Percentiles rank a stretch among this genome's conserved stretches.
phyloP scores from a whole-genome alignment of 2,888 invertebrate genomes.

The Alloplasta piceator region DNA sequence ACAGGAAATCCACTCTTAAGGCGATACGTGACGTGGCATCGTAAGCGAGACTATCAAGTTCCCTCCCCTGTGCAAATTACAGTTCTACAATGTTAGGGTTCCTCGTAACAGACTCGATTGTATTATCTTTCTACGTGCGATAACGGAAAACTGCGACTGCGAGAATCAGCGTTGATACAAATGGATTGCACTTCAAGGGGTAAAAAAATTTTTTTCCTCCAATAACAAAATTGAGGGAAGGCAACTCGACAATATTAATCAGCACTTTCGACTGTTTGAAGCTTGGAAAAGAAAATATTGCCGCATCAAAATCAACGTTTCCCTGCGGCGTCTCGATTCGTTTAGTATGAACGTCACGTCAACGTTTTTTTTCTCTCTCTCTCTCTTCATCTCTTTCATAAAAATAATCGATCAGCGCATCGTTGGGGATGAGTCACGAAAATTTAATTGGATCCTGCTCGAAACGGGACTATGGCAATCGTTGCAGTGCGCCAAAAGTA shows the following conservation, averaged over 20 bases:
- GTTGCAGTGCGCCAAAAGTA: constrained; percentile 5
- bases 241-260: constrained; percentile 11
- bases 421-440: constrained; percentile 42
- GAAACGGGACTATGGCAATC: constrained; percentile 10
- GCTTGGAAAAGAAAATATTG: constrained; percentile 13
- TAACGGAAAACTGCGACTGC: neutral
- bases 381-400: constrained; percentile 21
- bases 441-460: constrained; percentile 46
- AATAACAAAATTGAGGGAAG: neutral
- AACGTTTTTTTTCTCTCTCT: neutral
- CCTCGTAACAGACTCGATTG: neutral
- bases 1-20: constrained; percentile 41
- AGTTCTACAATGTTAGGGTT: neutral
- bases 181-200: too few relatives aligned
- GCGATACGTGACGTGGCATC: constrained; percentile 66
- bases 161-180: neutral
- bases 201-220: neutral
- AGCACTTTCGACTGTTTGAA: constrained; percentile 14
- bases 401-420: constrained; percentile 50
- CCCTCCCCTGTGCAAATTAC: neutral
- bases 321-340: constrained; percentile 7
- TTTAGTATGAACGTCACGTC: constrained; percentile 26
- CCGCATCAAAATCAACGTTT: constrained; percentile 10
- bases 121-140: constrained; percentile 6
- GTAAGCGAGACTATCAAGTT: constrained; percentile 59